Conservation (phyloP, 2,797 vertebrate genomes). For the Lates japonicus region DNA sequence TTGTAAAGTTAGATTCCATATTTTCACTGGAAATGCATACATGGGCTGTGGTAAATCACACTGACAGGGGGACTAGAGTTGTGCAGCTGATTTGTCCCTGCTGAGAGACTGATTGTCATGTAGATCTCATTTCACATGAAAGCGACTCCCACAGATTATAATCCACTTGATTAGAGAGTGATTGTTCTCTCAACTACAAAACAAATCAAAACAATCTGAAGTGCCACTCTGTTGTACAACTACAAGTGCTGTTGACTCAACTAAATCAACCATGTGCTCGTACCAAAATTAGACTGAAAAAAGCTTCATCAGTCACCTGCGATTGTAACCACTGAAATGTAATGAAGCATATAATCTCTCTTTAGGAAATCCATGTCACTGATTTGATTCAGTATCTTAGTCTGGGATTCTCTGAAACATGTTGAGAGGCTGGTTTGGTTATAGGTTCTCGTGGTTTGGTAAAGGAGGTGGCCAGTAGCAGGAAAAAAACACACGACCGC, state of each 20-base stretch:
- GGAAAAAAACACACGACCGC: too few relatives aligned
- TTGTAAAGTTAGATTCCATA: background rate
- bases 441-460: too few relatives aligned
- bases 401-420: too few relatives aligned
- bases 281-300: slow-evolving; percentile 37
- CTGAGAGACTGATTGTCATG: slow-evolving; percentile 42
- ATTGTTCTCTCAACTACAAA: slow-evolving; percentile 53
- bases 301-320: slow-evolving; percentile 18
- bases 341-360: too few relatives aligned
- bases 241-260: slow-evolving; percentile 41
- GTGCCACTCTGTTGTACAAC: slow-evolving; percentile 22
- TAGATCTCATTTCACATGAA: slow-evolving; percentile 42
- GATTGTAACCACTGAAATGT: too few relatives aligned
- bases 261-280: slow-evolving; percentile 30
- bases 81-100: slow-evolving; percentile 12
- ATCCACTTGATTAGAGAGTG: slow-evolving; percentile 56
- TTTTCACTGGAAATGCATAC: background rate
- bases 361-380: too few relatives aligned
- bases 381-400: too few relatives aligned
- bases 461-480: too few relatives aligned
- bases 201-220: slow-evolving; percentile 52
- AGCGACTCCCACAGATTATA: slow-evolving; percentile 56
- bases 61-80: background rate
- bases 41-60: slow-evolving; percentile 3
- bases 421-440: too few relatives aligned